A percentile compares a stretch with the other conserved stretches of the same genome.
Conservation (phyloP, 2,797 vertebrate species). For the Phrynocephalus forsythii region DNA sequence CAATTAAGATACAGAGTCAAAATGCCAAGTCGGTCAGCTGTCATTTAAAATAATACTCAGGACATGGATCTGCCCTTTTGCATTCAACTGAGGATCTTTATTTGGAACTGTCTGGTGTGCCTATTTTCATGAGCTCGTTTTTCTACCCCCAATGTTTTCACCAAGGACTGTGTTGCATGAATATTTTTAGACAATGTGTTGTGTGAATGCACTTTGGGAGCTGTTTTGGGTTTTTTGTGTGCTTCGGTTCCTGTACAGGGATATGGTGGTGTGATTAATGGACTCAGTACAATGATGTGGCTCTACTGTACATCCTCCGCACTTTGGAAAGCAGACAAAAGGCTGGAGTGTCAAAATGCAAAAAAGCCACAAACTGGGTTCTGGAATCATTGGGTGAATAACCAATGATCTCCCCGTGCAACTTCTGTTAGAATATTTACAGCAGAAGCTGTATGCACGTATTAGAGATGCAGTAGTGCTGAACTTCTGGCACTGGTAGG, state of each 20-base stretch:
- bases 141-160: not conserved
- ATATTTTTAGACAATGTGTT: not conserved
- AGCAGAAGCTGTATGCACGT: not conserved
- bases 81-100: not conserved
- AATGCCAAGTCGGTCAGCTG: slow-evolving; percentile 60
- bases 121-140: not conserved
- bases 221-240: no score
- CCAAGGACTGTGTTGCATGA: not conserved
- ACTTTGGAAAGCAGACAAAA: no score
- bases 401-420: no score
- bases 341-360: no score
- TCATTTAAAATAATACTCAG: slow-evolving; percentile 64
- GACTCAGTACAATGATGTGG: no score
- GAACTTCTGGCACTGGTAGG: not conserved
- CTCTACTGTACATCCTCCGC: no score
- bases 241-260: no score
- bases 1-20: slow-evolving; percentile 63
- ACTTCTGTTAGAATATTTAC: not conserved
- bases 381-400: no score
- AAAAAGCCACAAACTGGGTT: no score
- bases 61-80: slow-evolving; percentile 10
- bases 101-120: not conserved
- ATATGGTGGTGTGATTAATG: no score
- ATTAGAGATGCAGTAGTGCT: not conserved
- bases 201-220: not conserved